Base-by-base conservation (phyloP, 2,797 vertebrate species). In the Numenius phaeopus region DNA sequence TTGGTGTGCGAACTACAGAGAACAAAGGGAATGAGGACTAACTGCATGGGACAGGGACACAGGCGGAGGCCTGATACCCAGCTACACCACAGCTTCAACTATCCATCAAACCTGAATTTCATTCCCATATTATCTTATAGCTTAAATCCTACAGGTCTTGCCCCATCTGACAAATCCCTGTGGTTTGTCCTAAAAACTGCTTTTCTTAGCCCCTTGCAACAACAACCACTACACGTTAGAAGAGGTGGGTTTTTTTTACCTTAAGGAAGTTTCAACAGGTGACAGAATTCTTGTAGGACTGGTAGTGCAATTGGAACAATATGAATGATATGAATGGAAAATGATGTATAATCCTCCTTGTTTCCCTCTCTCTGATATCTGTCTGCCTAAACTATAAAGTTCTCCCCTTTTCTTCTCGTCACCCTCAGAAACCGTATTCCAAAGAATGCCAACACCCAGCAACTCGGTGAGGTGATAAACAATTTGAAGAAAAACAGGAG, bases 71-170 rank as follows among this genome's bases (percentile, higher is more conserved):
- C 19, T n/a, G 12, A 4, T 20, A 37, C 3, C 29, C 27, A 77
- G 30, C 11, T 24, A 40, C 8, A 49, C 3, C 19, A n/a, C 5
- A 70, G n/a, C 32, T 87, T 22, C 9, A 44, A 26, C 46, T 54
- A 19, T 52, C 0, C 0, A 2, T 47, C 42, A 77, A 58, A 46
- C 22, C 2, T 39, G 23, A 64, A 67, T 47, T 79, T 44, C 7
- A 23, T 57, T 72, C 16, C 32, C 6, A 11, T 78, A 18, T 24
- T 3, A 54, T 29, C 9, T 10, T 72, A 32, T 14, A 61, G 11
- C 27, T 80, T 73, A 61, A 44, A 29, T 8, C 49, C 30, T 20
- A 57, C 17, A 20, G 40, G 50, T 37, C 24, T 20, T 69, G 21
- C 4, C 13, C 9, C 16, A 40, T 20, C 5, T 50, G 29, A 23